These are phyloP conservation scores for Perognathus longimembris DNA, from an alignment of 2,113 vertebrate genomes.

Conservation along the genomic window DNA sequence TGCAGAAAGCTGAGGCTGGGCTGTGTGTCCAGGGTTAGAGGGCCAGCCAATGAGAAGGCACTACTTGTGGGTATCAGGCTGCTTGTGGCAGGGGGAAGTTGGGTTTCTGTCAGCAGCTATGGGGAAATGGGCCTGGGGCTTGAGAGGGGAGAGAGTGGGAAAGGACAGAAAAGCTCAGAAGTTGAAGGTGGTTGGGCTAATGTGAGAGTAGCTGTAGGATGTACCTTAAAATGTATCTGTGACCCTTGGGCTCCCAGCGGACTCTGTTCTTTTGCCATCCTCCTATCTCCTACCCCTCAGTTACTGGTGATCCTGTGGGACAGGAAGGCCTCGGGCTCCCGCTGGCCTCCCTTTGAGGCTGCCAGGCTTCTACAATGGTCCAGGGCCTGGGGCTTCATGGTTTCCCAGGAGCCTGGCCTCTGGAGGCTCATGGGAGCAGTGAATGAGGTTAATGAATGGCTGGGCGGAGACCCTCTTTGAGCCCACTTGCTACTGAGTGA, in stretches of 20 bases:
- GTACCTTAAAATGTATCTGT: accelerated
- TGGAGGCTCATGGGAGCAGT: background rate
- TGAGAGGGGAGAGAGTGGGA: background rate
- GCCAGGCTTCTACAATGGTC: background rate
- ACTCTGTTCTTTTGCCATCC: background rate
- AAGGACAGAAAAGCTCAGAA: background rate
- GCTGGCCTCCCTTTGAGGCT: background rate
- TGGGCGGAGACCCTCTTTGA: no score
- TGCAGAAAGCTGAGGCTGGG: background rate
- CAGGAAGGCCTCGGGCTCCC: background rate
- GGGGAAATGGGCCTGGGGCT: accelerated
- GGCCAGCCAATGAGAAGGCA: no score
- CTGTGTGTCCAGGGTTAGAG: background rate
- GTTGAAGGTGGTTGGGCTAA: background rate
- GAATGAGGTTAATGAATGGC: background rate
- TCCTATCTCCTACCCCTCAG: no score
- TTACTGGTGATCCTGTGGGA: background rate
- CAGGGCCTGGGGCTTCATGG: background rate
- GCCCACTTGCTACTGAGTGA: background rate
- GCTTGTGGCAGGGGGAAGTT: background rate
- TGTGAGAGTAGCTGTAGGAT: background rate
- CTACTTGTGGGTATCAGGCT: background rate
- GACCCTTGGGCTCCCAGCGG: background rate
- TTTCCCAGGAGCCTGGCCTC: background rate
- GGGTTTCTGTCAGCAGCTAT: background rate